Percentiles rank a stretch among this genome's conserved stretches.
phyloP scores from a whole-genome alignment of 2,888 invertebrate species.

The Macaria liturata region DNA sequence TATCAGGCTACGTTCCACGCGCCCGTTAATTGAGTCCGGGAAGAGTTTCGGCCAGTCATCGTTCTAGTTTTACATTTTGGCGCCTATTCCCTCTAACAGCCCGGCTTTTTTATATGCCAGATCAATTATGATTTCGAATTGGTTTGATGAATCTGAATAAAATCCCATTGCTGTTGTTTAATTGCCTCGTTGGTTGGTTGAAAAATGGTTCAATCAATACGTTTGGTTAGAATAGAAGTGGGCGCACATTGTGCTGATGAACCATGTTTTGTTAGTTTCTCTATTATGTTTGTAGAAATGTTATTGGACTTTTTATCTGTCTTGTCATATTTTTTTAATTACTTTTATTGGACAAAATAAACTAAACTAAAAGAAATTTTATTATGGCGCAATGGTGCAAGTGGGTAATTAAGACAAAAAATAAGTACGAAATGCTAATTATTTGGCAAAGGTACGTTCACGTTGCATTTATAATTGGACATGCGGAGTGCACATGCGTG shows the following conservation, averaged over 20 bases:
- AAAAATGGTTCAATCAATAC: slow-evolving; percentile 73
- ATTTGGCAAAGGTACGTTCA: slow-evolving; percentile 17
- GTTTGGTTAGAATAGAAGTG: slow-evolving; percentile 13
- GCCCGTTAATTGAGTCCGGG: slow-evolving; percentile 76
- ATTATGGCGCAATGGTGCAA: neutral
- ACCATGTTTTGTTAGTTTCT: neutral
- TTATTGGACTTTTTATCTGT: no score
- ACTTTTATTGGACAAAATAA: no score
- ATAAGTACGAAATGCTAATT: slow-evolving; percentile 10
- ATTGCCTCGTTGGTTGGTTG: slow-evolving; percentile 76
- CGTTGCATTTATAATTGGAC: slow-evolving; percentile 55
- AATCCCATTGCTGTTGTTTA: slow-evolving; percentile 80
- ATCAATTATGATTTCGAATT: slow-evolving; percentile 82
- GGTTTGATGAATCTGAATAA: slow-evolving; percentile 82
- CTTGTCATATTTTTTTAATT: no score
- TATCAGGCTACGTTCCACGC: slow-evolving; percentile 56
- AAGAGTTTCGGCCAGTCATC: slow-evolving; percentile 78
- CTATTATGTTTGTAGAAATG: no score
- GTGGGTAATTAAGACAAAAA: slow-evolving; percentile 7
- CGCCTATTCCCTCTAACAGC: slow-evolving; percentile 78
- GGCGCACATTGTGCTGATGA: slow-evolving; percentile 7
- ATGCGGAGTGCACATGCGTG: slow-evolving; percentile 70
- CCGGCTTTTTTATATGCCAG: slow-evolving; percentile 79
- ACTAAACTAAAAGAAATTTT: neutral
- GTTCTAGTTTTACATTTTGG: slow-evolving; percentile 79